Base-by-base conservation (phyloP, 2,888 invertebrate genomes). In the Lasioglossum pauxillum region DNA sequence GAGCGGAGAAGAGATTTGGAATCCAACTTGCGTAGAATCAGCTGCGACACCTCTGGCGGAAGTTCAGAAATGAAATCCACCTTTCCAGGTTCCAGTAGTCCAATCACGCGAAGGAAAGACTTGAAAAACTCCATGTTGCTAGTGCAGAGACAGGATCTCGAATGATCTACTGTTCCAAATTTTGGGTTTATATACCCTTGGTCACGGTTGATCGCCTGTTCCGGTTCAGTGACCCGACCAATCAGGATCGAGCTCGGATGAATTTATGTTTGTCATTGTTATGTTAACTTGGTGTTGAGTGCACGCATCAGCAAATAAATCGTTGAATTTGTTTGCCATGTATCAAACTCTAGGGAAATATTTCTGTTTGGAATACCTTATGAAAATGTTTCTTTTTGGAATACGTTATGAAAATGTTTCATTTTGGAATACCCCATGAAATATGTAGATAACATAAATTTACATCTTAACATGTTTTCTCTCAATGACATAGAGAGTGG, bases 1-100 rank as follows among this genome's bases (percentile, higher is more conserved):
- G 16, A 69, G 0, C 5, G 2, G 31, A 85, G 14, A 8, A 87
- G 14, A 35, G 82, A n/a, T 8, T 87, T 53, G 23, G 80, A 5
- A 31, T 87, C 85, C 41, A 87, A 60, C 49, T 79, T 60, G 16
- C 78, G 78, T 1, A 87, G 27, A 53, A 87, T 87, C 49, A 81
- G 2, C 14, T 83, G 80, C 12, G 85, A 83, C 1, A 85, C 31
- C 72, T 87, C 85, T 2, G 14, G 1, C 5, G 83, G 79, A 31
- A 87, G 76, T 14, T 81, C 57, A 0, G 71, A 60, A 8, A 87
- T 35, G n/a, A 87, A 31, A 23, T 87, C 85, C 19, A 83, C 67
- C 69, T 82, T 85, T 8, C 60, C 12, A 16, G 53, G 53, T 10
- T 10, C n/a, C n/a, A 72, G 19, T 23, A 84, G 57, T n/a, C 86